phyloP scores from a whole-genome alignment of 2,888 invertebrate genomes.

The Callimorpha dominula region DNA sequence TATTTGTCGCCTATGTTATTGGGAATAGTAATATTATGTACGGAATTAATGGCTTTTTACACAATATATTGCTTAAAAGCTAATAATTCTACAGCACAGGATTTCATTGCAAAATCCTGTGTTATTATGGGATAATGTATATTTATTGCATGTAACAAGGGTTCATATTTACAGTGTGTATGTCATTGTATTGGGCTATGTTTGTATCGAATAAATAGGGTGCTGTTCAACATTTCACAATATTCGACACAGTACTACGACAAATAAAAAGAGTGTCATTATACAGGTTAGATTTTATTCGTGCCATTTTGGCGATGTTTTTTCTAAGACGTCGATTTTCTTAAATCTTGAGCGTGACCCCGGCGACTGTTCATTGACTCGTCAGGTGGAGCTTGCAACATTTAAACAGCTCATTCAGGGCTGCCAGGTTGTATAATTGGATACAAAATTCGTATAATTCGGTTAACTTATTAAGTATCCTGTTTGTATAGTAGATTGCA shows the following conservation, averaged over 20 bases:
- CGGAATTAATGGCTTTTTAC: conserved; percentile 11
- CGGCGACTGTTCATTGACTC: background rate
- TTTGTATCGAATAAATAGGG: conserved; percentile 6
- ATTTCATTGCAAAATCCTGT: conserved; percentile 1
- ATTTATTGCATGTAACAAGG: conserved; percentile 27
- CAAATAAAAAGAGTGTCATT: background rate
- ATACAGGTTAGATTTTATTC: conserved; percentile 3
- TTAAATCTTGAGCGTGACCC: background rate
- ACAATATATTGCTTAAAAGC: conserved; percentile 9
- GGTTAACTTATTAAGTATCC: no score
- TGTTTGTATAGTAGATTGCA: no score
- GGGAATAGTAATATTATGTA: conserved; percentile 22
- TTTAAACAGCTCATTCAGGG: background rate
- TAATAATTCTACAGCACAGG: conserved; percentile 1
- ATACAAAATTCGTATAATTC: no score
- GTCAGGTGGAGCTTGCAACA: background rate
- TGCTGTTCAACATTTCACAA: background rate
- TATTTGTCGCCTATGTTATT: conserved; percentile 17
- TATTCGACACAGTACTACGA: conserved; percentile 39
- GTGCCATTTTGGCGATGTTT: background rate
- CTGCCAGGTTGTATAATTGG: no score
- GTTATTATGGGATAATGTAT: background rate
- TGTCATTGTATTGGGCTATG: conserved; percentile 14
- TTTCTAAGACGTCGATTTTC: background rate
- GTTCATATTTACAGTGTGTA: conserved; percentile 38